These are phyloP conservation scores for Nasua narica DNA, from an alignment of 2,797 vertebrate species.

Conservation along the genomic window DNA sequence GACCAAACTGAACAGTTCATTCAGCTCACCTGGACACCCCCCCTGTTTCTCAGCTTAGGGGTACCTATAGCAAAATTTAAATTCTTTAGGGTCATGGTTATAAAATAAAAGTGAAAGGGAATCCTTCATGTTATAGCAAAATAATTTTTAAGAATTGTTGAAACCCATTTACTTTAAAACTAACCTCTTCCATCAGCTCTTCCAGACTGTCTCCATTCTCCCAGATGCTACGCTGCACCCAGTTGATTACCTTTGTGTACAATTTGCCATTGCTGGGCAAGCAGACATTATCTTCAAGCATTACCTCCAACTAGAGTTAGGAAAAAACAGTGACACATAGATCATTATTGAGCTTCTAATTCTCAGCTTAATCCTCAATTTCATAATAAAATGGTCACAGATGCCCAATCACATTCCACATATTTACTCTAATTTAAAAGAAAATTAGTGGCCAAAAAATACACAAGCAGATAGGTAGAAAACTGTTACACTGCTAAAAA, in stretches of 20 bases:
- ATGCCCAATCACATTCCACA: neutral
- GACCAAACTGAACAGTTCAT: constrained; percentile 87
- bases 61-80: constrained; percentile 90
- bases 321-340: neutral
- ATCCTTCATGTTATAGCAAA: constrained; percentile 82
- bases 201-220: constrained; percentile 97
- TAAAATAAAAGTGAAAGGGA: constrained; percentile 80
- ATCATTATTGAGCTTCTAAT: neutral
- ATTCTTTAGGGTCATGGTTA: constrained; percentile 87
- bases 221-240: constrained; percentile 99
- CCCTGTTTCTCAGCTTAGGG: constrained; percentile 90
- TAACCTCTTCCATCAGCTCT: constrained; percentile 99
- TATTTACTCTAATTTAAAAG: constrained; percentile 8
- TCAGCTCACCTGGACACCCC: constrained; percentile 93
- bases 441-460: neutral
- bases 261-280: constrained; percentile 98
- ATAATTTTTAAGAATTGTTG: constrained; percentile 59
- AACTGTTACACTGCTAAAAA: neutral
- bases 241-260: constrained; percentile 98
- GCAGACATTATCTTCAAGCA: constrained; percentile 96
- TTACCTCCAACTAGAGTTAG: constrained; percentile 93
- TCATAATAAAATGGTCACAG: neutral
- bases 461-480: neutral
- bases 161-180: constrained; percentile 87
- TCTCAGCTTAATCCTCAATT: neutral